phyloP scores from a whole-genome alignment of 2,113 vertebrate genomes.

The Glaucomys volans region DNA sequence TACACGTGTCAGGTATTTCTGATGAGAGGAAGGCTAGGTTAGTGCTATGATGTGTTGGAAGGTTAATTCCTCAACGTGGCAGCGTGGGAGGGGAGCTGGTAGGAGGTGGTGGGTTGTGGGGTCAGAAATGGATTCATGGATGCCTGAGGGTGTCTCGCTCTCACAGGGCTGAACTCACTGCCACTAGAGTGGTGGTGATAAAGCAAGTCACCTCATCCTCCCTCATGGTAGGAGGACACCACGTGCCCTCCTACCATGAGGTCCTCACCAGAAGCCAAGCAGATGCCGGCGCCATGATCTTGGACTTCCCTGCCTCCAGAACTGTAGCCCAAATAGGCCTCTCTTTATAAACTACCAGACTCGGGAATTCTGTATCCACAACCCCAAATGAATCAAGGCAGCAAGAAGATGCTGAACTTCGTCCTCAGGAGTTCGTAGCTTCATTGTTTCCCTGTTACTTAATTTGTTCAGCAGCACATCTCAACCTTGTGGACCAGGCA shows the following conservation, averaged over 20 bases:
- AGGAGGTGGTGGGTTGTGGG: neutral
- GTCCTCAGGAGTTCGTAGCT: neutral
- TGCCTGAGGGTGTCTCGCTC: too few relatives aligned
- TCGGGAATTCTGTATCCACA: neutral
- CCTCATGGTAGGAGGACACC: too few relatives aligned
- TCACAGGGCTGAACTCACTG: neutral
- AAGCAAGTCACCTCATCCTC: neutral
- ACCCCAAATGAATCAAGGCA: neutral
- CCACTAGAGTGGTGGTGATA: neutral
- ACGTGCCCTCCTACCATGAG: neutral
- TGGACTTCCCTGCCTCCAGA: neutral
- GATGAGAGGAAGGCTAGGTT: conserved; percentile 64
- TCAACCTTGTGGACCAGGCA: neutral
- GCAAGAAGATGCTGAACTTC: neutral
- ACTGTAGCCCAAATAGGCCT: neutral
- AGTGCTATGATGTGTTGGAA: neutral
- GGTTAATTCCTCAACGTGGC: neutral
- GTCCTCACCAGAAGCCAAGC: too few relatives aligned
- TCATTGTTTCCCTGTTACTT: neutral
- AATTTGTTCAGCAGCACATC: neutral
- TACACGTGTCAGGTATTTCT: conserved; percentile 67
- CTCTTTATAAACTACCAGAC: neutral
- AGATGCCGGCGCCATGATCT: too few relatives aligned
- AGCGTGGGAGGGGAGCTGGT: neutral
- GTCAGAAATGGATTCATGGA: neutral